These are phyloP conservation scores for Gopherus flavomarginatus DNA, from an alignment of 2,113 vertebrate genomes.

Conservation along the genomic window DNA sequence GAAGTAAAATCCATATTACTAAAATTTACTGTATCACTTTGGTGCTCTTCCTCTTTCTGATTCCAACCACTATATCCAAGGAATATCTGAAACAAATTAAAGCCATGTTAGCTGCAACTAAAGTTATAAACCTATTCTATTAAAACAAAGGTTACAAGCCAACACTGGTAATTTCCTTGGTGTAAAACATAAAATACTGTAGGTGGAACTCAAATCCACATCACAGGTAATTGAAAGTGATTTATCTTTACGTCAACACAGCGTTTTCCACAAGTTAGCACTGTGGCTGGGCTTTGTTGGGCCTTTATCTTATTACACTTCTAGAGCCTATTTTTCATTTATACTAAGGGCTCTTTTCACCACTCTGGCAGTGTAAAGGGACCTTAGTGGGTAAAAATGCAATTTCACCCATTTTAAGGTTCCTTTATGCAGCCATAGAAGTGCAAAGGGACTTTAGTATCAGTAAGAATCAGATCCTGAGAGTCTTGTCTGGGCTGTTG, in stretches of 20 bases:
- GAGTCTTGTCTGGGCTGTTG: background rate
- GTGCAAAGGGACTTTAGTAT: background rate
- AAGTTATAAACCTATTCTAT: constrained; percentile 37
- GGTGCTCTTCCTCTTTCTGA: background rate
- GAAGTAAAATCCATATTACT: constrained; percentile 19
- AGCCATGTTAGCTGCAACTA: constrained; percentile 12
- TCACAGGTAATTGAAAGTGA: constrained; percentile 38
- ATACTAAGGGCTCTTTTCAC: background rate
- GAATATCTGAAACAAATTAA: constrained; percentile 54
- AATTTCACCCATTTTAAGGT: background rate
- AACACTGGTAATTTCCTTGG: constrained; percentile 17
- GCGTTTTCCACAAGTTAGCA: background rate
- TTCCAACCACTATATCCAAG: constrained; percentile 35
- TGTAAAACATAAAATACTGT: constrained; percentile 23
- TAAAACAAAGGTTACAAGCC: constrained; percentile 54
- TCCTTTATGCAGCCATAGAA: background rate
- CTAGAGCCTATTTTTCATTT: background rate
- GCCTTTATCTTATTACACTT: background rate
- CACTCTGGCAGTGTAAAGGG: background rate
- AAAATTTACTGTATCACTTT: constrained; percentile 32
- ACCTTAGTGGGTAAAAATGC: background rate
- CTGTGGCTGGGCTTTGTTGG: background rate
- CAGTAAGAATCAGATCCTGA: background rate
- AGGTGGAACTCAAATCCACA: background rate
- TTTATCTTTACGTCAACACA: background rate